Base-by-base conservation (phyloP, 2,888 invertebrate species). In the Dorcus parallelipipedus region DNA sequence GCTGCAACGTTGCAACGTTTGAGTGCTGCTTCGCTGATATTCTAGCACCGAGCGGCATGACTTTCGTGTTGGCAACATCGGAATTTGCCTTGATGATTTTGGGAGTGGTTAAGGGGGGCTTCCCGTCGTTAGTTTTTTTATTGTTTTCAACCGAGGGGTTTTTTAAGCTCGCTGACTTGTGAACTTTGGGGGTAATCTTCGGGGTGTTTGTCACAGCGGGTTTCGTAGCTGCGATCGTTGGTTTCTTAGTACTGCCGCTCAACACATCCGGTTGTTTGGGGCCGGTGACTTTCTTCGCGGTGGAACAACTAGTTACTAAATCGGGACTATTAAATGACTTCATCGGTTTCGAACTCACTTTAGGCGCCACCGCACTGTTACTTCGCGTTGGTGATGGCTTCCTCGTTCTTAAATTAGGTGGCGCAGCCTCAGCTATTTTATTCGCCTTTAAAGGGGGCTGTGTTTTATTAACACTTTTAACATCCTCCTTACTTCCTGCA, bases 1-100 rank as follows among this genome's bases (percentile, higher is more conserved):
- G 90, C 70, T 91, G 91, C 67, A 91, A 79, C 58, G 87, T 86
- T 38, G 90, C 90, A 54, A 91, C 89, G 73, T 86, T 89, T 17
- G 89, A 89, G 71, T 85, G 85, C 64, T 79, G 78, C 47, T 74
- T 76, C 3, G 85, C 80, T 26, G 83, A 78, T 56, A 81, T 67
- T 70, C 82, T 82, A 43, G 80, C 78, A 53, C 79, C 79, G 54
- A 76, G 76, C 2, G 80, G 72, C 57, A 71, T 71, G 49, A 64
- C 68, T 65, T 66, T 71, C 42, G 43, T 64, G 42, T 47, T 59
- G 51, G 50, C 61, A 42, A 59, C 60, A 52, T 61, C 63, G 10
- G 62, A 60, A 42, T 60, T 60, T 17, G 56, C 42, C 59, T 64
- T 64, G 10, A 52, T 62, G 20, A 58, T 43, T 59, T 67, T 69